Conservation (phyloP, 1,140 invertebrate genomes). For the Goniozus legneri region DNA sequence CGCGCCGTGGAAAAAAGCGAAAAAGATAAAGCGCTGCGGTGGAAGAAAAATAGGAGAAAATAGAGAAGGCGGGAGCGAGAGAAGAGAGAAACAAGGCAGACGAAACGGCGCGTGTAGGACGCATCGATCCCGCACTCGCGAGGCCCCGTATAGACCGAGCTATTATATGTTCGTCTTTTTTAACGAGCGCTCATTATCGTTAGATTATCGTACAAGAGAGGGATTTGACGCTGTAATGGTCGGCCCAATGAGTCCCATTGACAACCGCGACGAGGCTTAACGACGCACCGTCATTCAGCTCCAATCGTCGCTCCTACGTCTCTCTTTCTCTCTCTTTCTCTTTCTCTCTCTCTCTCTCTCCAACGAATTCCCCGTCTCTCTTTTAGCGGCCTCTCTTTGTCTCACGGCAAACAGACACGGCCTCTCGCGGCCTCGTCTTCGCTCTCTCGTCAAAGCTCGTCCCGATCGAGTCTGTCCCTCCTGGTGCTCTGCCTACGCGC, state of each 20-base stretch:
- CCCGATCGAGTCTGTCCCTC: too few species aligned
- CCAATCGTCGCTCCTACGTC: conserved; percentile 23
- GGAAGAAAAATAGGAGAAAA: background rate
- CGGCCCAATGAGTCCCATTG: conserved; percentile 41
- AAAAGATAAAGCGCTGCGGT: too few species aligned
- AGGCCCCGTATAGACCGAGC: too few species aligned
- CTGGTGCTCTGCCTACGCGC: too few species aligned
- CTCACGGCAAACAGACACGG: too few species aligned
- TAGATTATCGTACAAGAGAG: conserved; percentile 46
- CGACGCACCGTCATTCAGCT: conserved; percentile 34
- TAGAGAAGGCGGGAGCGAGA: background rate
- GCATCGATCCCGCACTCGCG: conserved; percentile 18
- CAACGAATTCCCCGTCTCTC: background rate
- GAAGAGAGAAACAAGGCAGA: background rate
- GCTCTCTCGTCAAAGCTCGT: too few species aligned
- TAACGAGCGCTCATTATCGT: conserved; percentile 43
- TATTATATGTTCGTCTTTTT: conserved; percentile 18
- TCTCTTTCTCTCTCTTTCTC: too few species aligned
- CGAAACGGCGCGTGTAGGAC: background rate
- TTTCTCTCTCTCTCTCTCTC: background rate
- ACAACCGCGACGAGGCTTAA: conserved; percentile 38
- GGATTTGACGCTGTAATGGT: conserved; percentile 36
- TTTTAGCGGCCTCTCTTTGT: too few species aligned
- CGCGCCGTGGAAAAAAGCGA: too few species aligned
- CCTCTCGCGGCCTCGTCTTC: too few species aligned